Evolutionary conservation across 2,888 invertebrate genomes (phyloP).

Genomic region (Tenthredo scrophulariae): DNA sequence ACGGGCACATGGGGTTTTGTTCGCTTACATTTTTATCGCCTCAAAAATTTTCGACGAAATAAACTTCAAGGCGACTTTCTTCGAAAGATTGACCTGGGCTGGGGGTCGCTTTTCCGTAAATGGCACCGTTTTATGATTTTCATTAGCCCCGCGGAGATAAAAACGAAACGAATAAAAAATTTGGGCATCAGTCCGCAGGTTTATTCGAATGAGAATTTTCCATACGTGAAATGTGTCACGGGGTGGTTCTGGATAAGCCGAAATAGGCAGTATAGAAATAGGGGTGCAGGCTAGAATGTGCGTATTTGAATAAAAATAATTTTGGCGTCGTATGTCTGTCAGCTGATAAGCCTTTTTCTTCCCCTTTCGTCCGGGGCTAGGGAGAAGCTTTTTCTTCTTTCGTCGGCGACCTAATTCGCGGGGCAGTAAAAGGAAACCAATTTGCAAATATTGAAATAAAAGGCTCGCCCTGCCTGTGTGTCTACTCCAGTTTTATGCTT

Average conservation of each 20-base stretch:
- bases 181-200: not conserved
- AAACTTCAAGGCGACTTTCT: too few species aligned
- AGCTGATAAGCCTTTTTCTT: conserved; percentile 24
- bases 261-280: not conserved
- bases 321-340: conserved; percentile 37
- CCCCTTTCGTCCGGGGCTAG: not conserved
- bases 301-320: conserved; percentile 30
- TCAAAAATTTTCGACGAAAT: too few species aligned
- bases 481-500: conserved; percentile 43
- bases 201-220: not conserved
- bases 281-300: not conserved
- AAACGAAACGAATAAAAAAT: not conserved
- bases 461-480: conserved; percentile 45
- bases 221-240: not conserved
- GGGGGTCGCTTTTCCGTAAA: too few species aligned
- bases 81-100: too few species aligned
- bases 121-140: too few species aligned
- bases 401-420: conserved; percentile 44
- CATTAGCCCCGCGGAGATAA: not conserved
- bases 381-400: not conserved
- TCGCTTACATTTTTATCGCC: too few species aligned
- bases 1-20: too few species aligned
- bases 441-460: conserved; percentile 59
- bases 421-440: conserved; percentile 49
- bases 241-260: not conserved